Conservation (phyloP, 1,140 invertebrate genomes). For the Nasonia longicornis region DNA sequence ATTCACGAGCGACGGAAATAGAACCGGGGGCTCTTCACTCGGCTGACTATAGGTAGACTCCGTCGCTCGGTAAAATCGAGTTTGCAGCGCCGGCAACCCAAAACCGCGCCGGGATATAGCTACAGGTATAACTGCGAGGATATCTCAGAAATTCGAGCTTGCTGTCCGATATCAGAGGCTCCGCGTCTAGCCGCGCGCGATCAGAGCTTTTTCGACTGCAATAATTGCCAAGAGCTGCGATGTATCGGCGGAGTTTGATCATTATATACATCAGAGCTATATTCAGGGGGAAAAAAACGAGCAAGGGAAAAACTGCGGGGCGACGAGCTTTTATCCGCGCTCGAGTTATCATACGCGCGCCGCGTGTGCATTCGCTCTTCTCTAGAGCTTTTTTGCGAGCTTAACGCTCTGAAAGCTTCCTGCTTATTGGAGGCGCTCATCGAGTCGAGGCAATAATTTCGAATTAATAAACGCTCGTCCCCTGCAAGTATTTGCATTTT, state of each 20-base stretch:
- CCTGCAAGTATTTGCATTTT: background rate
- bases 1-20: slow-evolving; percentile 68
- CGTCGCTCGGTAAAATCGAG: slow-evolving; percentile 53
- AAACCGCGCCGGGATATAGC: slow-evolving; percentile 41
- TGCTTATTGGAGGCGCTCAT: background rate
- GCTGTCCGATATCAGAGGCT: background rate
- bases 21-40: slow-evolving; percentile 56
- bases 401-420: background rate
- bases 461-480: background rate
- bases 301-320: too few species aligned
- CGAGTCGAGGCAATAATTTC: background rate
- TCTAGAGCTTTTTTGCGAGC: slow-evolving; percentile 10
- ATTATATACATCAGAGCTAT: too few species aligned
- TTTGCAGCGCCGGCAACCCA: slow-evolving; percentile 53
- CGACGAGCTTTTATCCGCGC: background rate
- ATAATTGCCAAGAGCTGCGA: too few species aligned
- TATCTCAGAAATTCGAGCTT: slow-evolving; percentile 54
- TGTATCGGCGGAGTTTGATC: too few species aligned
- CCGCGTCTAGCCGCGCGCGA: background rate
- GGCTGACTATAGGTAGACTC: slow-evolving; percentile 52
- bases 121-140: slow-evolving; percentile 52
- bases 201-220: background rate
- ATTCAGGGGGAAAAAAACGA: too few species aligned
- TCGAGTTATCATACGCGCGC: background rate
- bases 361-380: background rate